Evolutionary conservation across 35 echinoderm and acorn worm species (phyloP), one percentile per base, ranked within the genome.

Genomic region (Stichopus chloronotus): DNA sequence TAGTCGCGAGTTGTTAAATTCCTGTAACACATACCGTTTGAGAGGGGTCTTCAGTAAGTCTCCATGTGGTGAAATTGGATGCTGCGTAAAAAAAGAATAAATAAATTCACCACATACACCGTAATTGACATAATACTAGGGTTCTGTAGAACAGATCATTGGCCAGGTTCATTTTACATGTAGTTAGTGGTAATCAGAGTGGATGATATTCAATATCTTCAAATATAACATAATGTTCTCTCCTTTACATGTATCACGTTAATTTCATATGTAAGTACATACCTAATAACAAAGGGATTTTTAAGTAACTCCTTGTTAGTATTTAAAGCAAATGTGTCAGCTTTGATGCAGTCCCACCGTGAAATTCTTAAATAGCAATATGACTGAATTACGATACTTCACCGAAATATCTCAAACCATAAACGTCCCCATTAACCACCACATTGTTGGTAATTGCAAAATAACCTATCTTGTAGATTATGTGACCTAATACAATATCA

Each of bases 1-100:
- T 1, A 43, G 30, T 43, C 30, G 30, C 30, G 30, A 43, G 30
- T 43, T 43, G 30, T 43, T 43, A 43, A 43, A 43, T 43, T 43
- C 30, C 43, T 13, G 8, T 52, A 9, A 79, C 77, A 9, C n/a
- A 22, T 87, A 87, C 84, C 59, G 30, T 63, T 87, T 87, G 5
- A 87, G 84, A 55, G 84, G 84, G 19, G 84, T 87, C 56, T 59
- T 52, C 59, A 87, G 56, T 25, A 87, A 63, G 57, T 87, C 84
- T 87, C 84, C 84, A 19, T 58, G 84, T 17, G 84, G 84, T 56
- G 84, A 87, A 59, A 87, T 87, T 19, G 84, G 84, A 21, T 87
- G 84, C 84, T 87, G 78, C 5, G 52, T 10, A 81, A 81, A 5
- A 81, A 78, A 10, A 6, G n/a, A 78, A 20, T n/a, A n/a, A 71